phyloP scores from a whole-genome alignment of 2,797 vertebrate species.

The Hippoglossus hippoglossus region DNA sequence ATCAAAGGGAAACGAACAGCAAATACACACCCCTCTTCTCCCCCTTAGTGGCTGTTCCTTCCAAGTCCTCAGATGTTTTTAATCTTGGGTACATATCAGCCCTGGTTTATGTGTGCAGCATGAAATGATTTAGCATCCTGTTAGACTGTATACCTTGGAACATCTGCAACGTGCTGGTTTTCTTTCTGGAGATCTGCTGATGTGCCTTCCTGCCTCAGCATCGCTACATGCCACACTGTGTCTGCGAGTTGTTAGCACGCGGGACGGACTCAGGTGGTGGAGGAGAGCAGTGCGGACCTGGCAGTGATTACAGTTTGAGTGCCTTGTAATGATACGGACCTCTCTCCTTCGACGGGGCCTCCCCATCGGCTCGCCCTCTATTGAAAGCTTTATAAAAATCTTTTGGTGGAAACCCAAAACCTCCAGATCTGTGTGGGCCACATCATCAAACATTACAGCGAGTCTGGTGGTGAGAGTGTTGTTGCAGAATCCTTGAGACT shows the following conservation, averaged over 20 bases:
- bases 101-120: conserved; percentile 43
- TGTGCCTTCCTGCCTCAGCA: conserved; percentile 12
- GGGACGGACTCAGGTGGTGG: conserved; percentile 63
- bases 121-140: conserved; percentile 46
- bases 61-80: conserved; percentile 53
- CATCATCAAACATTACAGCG: conserved; percentile 58
- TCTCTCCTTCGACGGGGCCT: conserved; percentile 58
- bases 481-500: conserved; percentile 31
- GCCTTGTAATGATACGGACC: conserved; percentile 62
- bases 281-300: conserved; percentile 55
- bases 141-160: conserved; percentile 14
- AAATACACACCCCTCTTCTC: conserved; percentile 11
- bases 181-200: conserved; percentile 5
- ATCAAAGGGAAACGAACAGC: conserved; percentile 57
- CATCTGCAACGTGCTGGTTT: conserved; percentile 28
- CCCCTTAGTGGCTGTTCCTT: conserved; percentile 21
- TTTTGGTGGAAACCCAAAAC: conserved; percentile 76
- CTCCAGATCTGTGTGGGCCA: conserved; percentile 72
- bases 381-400: conserved; percentile 73
- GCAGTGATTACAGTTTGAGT: conserved; percentile 67
- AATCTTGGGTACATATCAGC: conserved; percentile 36
- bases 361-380: conserved; percentile 55
- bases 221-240: neutral
- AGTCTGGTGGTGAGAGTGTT: conserved; percentile 44
- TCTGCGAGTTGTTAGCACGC: conserved; percentile 30